Conservation (phyloP, 2,113 vertebrate species). For the Ptyas mucosa region DNA sequence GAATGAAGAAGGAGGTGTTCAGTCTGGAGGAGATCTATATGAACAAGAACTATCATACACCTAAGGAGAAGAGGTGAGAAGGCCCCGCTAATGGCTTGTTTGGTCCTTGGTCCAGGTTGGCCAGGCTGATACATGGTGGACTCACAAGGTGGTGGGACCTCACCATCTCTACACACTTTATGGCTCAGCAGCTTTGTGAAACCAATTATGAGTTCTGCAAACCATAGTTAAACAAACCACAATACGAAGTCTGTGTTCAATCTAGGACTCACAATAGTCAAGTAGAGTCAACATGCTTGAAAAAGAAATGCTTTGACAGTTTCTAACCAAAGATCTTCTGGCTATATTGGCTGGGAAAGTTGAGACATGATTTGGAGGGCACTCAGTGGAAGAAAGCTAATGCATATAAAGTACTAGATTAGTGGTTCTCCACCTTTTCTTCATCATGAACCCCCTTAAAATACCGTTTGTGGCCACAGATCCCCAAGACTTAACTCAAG, state of each 20-base stretch:
- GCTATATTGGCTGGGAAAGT: neutral
- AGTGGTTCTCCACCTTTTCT: no score
- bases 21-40: conserved; percentile 92
- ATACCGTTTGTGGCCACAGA: no score
- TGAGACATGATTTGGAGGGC: neutral
- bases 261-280: neutral
- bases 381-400: neutral
- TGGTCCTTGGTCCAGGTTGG: neutral
- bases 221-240: neutral
- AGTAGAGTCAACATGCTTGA: neutral
- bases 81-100: neutral
- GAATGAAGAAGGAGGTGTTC: conserved; percentile 88
- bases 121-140: neutral
- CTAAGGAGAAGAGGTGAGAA: conserved; percentile 78
- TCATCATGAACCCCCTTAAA: no score
- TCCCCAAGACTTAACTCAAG: no score
- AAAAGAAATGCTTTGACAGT: neutral
- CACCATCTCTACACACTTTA: neutral
- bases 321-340: neutral
- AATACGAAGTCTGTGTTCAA: neutral
- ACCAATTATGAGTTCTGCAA: neutral
- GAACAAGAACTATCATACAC: conserved; percentile 86
- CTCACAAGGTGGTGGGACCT: neutral
- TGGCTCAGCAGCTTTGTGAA: neutral
- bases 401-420: neutral